phyloP scores from a whole-genome alignment of 2,113 vertebrate species.

The Dasyornis broadbenti region DNA sequence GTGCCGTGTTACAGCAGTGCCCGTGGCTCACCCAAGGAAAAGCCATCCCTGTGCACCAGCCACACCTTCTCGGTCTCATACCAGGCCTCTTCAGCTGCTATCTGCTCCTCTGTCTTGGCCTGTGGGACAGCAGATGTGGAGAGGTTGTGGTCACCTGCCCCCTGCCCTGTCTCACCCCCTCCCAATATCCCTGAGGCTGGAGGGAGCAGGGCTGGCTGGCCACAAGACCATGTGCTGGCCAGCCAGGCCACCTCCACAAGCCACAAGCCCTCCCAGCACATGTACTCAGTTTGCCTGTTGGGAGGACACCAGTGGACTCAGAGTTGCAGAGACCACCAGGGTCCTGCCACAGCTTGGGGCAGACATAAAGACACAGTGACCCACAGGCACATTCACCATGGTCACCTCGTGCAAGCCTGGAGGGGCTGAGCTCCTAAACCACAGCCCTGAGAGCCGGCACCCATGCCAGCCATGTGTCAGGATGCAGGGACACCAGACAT shows the following conservation, averaged over 20 bases:
- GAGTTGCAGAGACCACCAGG: not conserved
- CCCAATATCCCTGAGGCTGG: not conserved
- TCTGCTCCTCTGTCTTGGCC: conserved; percentile 96
- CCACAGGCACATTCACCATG: rapidly evolving
- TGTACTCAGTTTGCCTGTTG: rapidly evolving
- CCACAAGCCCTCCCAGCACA: not conserved
- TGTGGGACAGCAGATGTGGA: conserved; percentile 5
- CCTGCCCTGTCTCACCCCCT: not conserved
- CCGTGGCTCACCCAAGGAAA: conserved; percentile 87
- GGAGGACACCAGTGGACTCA: not conserved
- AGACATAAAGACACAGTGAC: not conserved
- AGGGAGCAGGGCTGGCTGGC: not conserved
- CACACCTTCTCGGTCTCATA: conserved; percentile 95
- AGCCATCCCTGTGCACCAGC: conserved; percentile 95
- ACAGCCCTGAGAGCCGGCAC: not conserved
- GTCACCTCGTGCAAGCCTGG: not conserved
- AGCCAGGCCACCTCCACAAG: not conserved
- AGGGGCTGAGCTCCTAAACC: not conserved
- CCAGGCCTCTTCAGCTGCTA: conserved; percentile 91
- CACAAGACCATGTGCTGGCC: rapidly evolving
- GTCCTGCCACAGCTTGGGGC: not conserved
- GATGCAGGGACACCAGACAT: not conserved
- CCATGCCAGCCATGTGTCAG: not conserved
- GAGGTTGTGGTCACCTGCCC: not conserved
- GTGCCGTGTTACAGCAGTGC: rapidly evolving